Evolutionary conservation across 2,888 invertebrate genomes (phyloP).

Genomic region (Galeruca laticollis): DNA sequence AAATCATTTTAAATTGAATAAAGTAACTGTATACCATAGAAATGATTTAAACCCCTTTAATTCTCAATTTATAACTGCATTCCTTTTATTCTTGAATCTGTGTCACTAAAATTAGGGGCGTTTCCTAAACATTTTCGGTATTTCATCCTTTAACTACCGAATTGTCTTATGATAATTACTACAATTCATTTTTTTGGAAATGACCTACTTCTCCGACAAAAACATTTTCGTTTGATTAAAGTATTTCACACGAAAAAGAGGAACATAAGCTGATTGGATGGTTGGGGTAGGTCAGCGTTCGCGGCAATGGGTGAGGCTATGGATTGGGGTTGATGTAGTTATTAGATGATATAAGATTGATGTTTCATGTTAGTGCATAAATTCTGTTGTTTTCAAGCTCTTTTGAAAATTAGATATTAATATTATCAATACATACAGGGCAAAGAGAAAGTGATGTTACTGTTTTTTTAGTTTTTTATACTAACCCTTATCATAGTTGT

Average conservation of each 20-base stretch:
- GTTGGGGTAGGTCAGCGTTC: slow-evolving; percentile 32
- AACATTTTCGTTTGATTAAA: slow-evolving; percentile 22
- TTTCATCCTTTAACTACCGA: not conserved
- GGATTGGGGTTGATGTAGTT: slow-evolving; percentile 3
- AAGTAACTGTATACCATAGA: too few species aligned
- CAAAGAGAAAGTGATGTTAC: too few species aligned
- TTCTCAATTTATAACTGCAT: too few species aligned
- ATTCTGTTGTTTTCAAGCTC: slow-evolving; percentile 4
- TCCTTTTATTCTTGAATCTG: not conserved
- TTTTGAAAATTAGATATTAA: slow-evolving; percentile 3
- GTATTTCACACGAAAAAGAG: slow-evolving; percentile 21
- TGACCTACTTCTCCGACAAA: slow-evolving; percentile 24
- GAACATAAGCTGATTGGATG: slow-evolving; percentile 18
- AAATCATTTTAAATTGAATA: too few species aligned
- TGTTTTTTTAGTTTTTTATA: too few species aligned
- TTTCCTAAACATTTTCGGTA: not conserved
- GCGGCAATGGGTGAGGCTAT: slow-evolving; percentile 28
- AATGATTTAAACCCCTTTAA: too few species aligned
- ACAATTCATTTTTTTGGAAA: not conserved
- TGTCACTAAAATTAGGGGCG: not conserved
- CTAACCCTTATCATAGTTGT: too few species aligned
- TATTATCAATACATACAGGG: not conserved
- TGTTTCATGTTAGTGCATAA: slow-evolving; percentile 4
- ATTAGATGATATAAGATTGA: slow-evolving; percentile 19
- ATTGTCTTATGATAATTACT: slow-evolving; percentile 2